A percentile compares a stretch with the other conserved stretches of the same genome.
Conservation (phyloP, 2,888 invertebrate genomes). For the Standfussiana lucernea region DNA sequence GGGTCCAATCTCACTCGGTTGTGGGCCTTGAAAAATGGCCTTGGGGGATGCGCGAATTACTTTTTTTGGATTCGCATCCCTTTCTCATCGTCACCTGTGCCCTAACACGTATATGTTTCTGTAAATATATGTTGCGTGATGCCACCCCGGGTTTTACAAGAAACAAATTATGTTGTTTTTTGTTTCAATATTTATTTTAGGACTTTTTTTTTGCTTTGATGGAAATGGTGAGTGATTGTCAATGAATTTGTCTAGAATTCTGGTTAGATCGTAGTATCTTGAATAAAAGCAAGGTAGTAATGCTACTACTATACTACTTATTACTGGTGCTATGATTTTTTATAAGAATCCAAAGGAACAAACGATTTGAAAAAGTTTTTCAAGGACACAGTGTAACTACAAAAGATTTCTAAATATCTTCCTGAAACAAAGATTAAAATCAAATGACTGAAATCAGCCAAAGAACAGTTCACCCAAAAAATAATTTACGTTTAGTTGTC, state of each 20-base stretch:
- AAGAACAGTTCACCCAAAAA: neutral
- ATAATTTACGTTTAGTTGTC: neutral
- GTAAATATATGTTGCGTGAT: conserved; percentile 47
- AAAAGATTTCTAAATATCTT: neutral
- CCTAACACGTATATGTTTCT: conserved; percentile 50
- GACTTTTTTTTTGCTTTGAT: neutral
- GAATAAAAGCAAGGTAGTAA: neutral
- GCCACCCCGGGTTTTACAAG: conserved; percentile 16
- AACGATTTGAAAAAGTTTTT: neutral
- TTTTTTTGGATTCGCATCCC: conserved; percentile 71
- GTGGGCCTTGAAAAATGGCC: conserved; percentile 70
- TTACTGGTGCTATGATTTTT: neutral
- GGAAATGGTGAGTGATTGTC: too few species aligned
- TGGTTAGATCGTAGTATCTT: neutral
- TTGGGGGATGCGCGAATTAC: conserved; percentile 68
- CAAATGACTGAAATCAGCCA: neutral
- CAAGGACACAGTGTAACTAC: neutral
- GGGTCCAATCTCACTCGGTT: conserved; percentile 66
- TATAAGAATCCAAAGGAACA: neutral
- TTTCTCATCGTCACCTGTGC: conserved; percentile 70
- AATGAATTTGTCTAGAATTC: neutral
- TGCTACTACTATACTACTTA: too few species aligned
- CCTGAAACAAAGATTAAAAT: neutral
- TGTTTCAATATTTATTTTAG: neutral
- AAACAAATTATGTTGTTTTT: conserved; percentile 37